Evolutionary conservation across 2,888 invertebrate species (phyloP), one percentile per base, ranked within the genome.

Genomic region (Nomada ferruginata): DNA sequence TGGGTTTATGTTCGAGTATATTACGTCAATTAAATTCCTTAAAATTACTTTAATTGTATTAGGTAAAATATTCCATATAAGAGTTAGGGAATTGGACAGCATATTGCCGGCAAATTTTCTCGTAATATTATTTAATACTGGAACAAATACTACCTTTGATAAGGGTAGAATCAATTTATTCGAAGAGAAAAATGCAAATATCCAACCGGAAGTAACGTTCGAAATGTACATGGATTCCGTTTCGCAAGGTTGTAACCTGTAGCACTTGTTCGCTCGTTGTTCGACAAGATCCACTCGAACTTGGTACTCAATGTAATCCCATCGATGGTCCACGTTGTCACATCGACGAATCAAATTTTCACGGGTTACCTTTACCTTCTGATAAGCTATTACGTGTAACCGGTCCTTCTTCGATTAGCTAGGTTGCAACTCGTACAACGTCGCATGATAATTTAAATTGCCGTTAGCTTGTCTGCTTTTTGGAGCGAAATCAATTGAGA

Each of bases 251-350:
- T 61, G 61, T 71, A 71, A 61, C 52, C 61, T 52, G 71, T 71
- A 61, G 61, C 52, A 71, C 61, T 71, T 59, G 47, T 70, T 47
- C 47, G 59, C 47, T 50, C 50, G 23, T 2, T 61, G 61, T 26
- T 71, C 60, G 61, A 61, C 71, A 71, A 71, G 71, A 71, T 71
- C 52, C 52, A 61, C 52, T 71, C 71, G 61, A 61, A 71, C 52
- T 71, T 71, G 36, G 71, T 71, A 50, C 52, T 36, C 61, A 15
- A 42, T 36, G 52, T 52, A 71, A 71, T 71, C 52, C 61, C 4
- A 50, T 71, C 71, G 61, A 47, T 61, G 71, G 36, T 23, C 11
- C 26, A 26, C 13, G 57, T 0, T 61, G 36, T 15, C 20, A 42
- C 61, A 61, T n/a, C 52, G 71, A 36, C 61, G 50, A 61, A 60